Conservation (phyloP, 2,888 invertebrate genomes). For the Cephus nigrinus region DNA sequence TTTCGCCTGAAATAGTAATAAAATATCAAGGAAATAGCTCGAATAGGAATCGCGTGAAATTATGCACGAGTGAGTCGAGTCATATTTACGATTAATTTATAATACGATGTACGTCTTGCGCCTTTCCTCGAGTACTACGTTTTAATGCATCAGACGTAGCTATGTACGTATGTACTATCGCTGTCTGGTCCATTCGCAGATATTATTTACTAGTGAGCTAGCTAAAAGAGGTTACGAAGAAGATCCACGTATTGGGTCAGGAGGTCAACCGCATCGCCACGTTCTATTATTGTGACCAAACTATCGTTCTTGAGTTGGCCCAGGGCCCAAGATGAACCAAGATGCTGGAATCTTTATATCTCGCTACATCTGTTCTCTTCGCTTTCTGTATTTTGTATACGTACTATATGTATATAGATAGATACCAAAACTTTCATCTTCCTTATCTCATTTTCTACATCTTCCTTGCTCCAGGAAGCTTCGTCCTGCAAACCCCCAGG, state of each 20-base stretch:
- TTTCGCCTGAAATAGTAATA: background rate
- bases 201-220: background rate
- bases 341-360: too few relatives aligned
- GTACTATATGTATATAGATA: too few relatives aligned
- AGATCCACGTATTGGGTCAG: slow-evolving; percentile 36
- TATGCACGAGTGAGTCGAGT: background rate
- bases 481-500: background rate
- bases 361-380: too few relatives aligned
- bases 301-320: background rate
- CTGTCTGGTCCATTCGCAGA: background rate
- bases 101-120: background rate
- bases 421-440: background rate
- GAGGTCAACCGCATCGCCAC: slow-evolving; percentile 30
- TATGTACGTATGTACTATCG: background rate
- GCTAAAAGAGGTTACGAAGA: background rate
- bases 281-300: slow-evolving; percentile 17
- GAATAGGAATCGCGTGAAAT: background rate
- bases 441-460: background rate
- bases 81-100: background rate
- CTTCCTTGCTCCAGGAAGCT: background rate
- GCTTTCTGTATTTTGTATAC: too few relatives aligned
- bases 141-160: background rate
- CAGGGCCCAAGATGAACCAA: background rate
- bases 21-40: slow-evolving; percentile 2
- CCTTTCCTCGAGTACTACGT: background rate